phyloP scores from a whole-genome alignment of 2,888 invertebrate species.

The Tetragnatha montana region DNA sequence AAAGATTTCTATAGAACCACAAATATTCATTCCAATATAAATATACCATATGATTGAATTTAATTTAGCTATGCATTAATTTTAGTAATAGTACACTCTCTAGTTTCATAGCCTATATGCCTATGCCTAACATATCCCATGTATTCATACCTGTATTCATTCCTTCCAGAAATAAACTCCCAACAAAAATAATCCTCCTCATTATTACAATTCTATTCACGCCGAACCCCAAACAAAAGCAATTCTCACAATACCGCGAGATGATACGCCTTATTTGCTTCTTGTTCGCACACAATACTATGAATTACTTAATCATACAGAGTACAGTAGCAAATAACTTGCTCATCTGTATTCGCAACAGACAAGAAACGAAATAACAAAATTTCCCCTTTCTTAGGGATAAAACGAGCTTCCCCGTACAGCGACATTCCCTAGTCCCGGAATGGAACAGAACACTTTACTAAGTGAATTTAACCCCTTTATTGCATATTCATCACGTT shows the following conservation, averaged over 20 bases:
- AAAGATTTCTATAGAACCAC: too few species aligned
- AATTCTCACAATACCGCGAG: not conserved
- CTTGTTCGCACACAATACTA: not conserved
- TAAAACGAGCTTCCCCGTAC: not conserved
- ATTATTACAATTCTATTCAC: not conserved
- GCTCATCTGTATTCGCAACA: conserved; percentile 9
- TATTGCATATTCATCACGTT: conserved; percentile 53
- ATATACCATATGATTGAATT: too few species aligned
- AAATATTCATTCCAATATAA: too few species aligned
- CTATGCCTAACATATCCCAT: too few species aligned
- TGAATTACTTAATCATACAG: conserved; percentile 3
- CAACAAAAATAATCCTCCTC: too few species aligned
- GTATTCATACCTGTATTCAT: too few species aligned
- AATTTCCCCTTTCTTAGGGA: not conserved
- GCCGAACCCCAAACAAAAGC: not conserved
- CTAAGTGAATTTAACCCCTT: conserved; percentile 28
- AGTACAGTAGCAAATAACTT: not conserved
- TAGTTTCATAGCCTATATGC: too few species aligned
- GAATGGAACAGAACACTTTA: not conserved
- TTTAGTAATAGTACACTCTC: too few species aligned
- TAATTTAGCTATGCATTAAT: too few species aligned
- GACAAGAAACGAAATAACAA: not conserved
- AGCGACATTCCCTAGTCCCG: not conserved
- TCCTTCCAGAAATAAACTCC: too few species aligned
- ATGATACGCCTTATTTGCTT: too few species aligned